phyloP scores from a whole-genome alignment of 1,140 invertebrate species.

The Zaprionus lachaisei region DNA sequence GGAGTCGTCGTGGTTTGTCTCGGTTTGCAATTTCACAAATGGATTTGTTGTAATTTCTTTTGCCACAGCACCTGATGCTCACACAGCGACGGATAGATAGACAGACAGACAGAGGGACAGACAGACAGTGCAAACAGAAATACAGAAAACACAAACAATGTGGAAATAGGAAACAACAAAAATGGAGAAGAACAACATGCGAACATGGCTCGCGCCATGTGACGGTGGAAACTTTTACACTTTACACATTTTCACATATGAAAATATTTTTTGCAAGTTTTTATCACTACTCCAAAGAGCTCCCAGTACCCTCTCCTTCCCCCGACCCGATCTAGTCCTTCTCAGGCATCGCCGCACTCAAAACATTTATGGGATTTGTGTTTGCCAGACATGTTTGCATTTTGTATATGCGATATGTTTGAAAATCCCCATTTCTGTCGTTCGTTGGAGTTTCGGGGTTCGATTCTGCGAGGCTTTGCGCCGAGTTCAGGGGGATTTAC shows the following conservation, averaged over 20 bases:
- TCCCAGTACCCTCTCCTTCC: neutral
- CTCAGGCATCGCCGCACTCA: slow-evolving; percentile 16
- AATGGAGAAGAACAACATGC: slow-evolving; percentile 23
- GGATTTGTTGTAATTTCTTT: slow-evolving; percentile 83
- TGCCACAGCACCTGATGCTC: slow-evolving; percentile 80
- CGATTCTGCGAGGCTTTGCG: neutral
- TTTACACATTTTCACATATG: slow-evolving; percentile 82
- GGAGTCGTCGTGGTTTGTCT: slow-evolving; percentile 62
- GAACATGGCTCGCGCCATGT: slow-evolving; percentile 5
- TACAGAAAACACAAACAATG: slow-evolving; percentile 58
- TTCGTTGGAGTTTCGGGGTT: slow-evolving; percentile 1
- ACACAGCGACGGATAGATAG: slow-evolving; percentile 57
- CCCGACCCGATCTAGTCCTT: neutral
- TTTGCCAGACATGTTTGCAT: slow-evolving; percentile 82
- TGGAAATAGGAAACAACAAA: slow-evolving; percentile 67
- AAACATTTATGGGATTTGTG: slow-evolving; percentile 83
- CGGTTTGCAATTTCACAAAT: slow-evolving; percentile 82
- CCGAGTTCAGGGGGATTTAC: neutral
- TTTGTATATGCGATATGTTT: slow-evolving; percentile 83
- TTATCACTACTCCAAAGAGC: slow-evolving; percentile 54
- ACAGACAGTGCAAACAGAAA: slow-evolving; percentile 38
- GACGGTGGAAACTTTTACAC: slow-evolving; percentile 70
- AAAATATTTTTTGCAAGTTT: slow-evolving; percentile 81
- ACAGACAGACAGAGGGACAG: slow-evolving; percentile 36
- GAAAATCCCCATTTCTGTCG: slow-evolving; percentile 73